Evolutionary conservation across 2,888 invertebrate species (phyloP), one percentile per base, ranked within the genome.

Genomic region (Synergus gifuensis): DNA sequence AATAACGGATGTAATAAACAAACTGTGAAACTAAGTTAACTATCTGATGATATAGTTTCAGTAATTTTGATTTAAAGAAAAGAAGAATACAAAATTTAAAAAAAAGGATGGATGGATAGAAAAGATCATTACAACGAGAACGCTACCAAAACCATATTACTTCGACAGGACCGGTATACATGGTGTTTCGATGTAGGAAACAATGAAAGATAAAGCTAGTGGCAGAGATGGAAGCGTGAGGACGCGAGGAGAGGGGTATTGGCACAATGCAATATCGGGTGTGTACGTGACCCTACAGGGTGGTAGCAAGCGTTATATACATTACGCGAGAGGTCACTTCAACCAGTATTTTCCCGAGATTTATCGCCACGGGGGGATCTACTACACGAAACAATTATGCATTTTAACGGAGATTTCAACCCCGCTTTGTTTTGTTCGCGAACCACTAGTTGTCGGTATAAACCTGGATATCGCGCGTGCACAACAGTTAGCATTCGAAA

Each of bases 201-300:
- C 28, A 54, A 69, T 54, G 28, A 28, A 3, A 28, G 28, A 36
- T 28, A 28, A 69, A 22, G 36, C 16, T 49, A 28, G 11, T 69
- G 49, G 3, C 69, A 67, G 44, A 7, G 12, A 46, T 14, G 3
- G 36, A 54, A 22, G 5, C n/a, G 9, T 44, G 18, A n/a, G 16
- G 42, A 64, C 0, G 60, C 18, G 28, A 60, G 40, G n/a, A 9
- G 2, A 5, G n/a, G 4, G 40, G 42, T 36, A 78, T 58, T 67
- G 58, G 78, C 79, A 83, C 78, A 83, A 83, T 79, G 81, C 81
- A 81, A 83, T 83, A 83, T 83, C 79, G 82, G 79, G 77, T 82
- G 77, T 69, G 76, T 78, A 81, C 82, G 81, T 79, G 79, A 82
- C 80, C 80, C 67, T 67, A 44, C 76, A 63, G 69, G 16, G 22